Percentiles rank a stretch among this genome's conserved stretches.
phyloP scores from a whole-genome alignment of 2,113 vertebrate genomes.

The Gadus chalcogrammus region DNA sequence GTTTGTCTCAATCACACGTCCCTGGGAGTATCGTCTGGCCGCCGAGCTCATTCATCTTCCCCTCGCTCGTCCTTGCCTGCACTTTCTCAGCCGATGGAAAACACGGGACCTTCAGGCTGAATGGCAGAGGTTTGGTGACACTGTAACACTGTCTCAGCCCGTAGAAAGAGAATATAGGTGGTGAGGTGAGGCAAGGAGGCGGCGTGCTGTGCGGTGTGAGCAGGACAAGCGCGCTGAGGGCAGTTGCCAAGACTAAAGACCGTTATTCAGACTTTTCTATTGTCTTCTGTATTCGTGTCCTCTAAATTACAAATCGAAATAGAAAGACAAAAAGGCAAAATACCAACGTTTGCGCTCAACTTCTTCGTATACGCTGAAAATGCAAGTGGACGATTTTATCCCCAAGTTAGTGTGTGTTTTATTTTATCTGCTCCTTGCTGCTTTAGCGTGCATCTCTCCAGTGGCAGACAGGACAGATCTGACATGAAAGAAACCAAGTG shows the following conservation, averaged over 20 bases:
- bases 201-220: background rate
- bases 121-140: constrained; percentile 33
- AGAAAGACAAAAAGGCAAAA: too few species aligned
- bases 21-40: constrained; percentile 71
- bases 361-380: too few species aligned
- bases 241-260: too few species aligned
- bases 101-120: constrained; percentile 60
- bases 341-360: too few species aligned
- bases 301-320: too few species aligned
- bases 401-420: too few species aligned
- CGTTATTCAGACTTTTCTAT: too few species aligned
- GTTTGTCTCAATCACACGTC: constrained; percentile 77
- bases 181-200: background rate
- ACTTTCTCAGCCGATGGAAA: constrained; percentile 67
- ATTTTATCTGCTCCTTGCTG: background rate
- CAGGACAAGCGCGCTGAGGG: too few species aligned
- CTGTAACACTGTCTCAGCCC: too few species aligned
- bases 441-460: background rate
- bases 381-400: too few species aligned
- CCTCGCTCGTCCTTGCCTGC: constrained; percentile 64
- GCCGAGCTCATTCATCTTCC: constrained; percentile 73
- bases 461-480: background rate
- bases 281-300: too few species aligned
- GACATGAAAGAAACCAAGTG: background rate
- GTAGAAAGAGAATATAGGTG: background rate